Evolutionary conservation across 2,113 vertebrate genomes (phyloP).

Genomic region (Silurus glanis): DNA sequence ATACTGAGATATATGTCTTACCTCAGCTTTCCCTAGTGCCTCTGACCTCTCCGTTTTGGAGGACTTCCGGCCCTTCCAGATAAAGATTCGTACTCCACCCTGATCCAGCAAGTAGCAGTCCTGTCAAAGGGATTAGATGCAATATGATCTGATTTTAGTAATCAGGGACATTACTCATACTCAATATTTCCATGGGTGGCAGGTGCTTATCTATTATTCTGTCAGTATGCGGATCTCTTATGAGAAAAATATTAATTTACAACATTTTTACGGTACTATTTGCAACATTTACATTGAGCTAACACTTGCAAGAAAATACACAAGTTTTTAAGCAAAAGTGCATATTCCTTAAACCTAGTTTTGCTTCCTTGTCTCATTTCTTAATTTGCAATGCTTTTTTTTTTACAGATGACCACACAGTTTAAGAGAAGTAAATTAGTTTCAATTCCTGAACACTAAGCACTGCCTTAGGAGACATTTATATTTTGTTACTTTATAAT

Average conservation of each 20-base stretch:
- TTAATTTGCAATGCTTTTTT: background rate
- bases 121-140: slow-evolving; percentile 61
- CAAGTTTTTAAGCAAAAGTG: background rate
- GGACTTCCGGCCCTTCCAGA: slow-evolving; percentile 83
- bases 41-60: slow-evolving; percentile 74
- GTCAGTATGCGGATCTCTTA: background rate
- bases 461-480: background rate
- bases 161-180: background rate
- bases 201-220: background rate
- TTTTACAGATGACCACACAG: background rate
- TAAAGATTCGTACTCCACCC: slow-evolving; percentile 77
- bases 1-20: slow-evolving; percentile 49
- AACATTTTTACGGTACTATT: background rate
- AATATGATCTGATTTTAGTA: background rate
- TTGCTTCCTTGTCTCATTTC: background rate
- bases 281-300: too few relatives aligned
- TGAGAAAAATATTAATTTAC: background rate
- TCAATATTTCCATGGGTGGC: background rate
- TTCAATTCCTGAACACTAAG: too few relatives aligned
- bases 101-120: slow-evolving; percentile 88
- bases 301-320: background rate
- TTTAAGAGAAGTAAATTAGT: background rate
- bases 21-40: slow-evolving; percentile 73
- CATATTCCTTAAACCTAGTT: background rate
- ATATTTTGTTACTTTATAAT: slow-evolving; percentile 12